A percentile compares a stretch with the other conserved stretches of the same genome.
Evolutionary conservation across 2,113 vertebrate genomes (phyloP).

Genomic region (Otolemur garnettii): DNA sequence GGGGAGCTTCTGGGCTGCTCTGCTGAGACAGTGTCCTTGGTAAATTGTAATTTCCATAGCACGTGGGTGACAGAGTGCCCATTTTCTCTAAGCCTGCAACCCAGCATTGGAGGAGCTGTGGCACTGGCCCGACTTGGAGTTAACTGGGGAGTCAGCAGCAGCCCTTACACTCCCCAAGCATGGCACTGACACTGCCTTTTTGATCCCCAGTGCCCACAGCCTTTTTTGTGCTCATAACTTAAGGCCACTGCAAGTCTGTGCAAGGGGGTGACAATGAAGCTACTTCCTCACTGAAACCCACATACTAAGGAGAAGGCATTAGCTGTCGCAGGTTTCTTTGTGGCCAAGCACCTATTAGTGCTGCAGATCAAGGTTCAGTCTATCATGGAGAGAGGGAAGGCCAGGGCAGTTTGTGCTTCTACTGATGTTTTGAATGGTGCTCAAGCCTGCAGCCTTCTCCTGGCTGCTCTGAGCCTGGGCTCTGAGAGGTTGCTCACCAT

Average conservation of each 20-base stretch:
- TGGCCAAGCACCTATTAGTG: constrained; percentile 50
- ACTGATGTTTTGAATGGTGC: constrained; percentile 30
- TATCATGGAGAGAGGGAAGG: constrained; percentile 51
- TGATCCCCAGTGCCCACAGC: neutral
- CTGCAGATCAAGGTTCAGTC: neutral
- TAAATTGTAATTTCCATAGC: neutral
- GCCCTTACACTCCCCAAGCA: neutral
- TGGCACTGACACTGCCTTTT: neutral
- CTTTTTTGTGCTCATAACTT: neutral
- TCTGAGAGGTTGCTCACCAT: constrained; percentile 48
- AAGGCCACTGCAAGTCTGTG: neutral
- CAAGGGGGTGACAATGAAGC: neutral
- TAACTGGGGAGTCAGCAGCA: neutral
- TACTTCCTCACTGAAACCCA: constrained; percentile 30
- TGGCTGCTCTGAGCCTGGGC: constrained; percentile 1
- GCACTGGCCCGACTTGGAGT: neutral
- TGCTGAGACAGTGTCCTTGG: neutral
- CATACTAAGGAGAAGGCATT: neutral
- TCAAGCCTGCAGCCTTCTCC: constrained; percentile 38
- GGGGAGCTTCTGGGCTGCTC: neutral
- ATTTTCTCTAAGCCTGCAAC: neutral
- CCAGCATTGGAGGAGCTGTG: neutral
- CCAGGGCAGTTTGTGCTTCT: constrained; percentile 33
- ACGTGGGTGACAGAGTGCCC: too few species aligned
- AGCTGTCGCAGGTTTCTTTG: neutral